Evolutionary conservation across 2,113 vertebrate species (phyloP), one percentile per base, ranked within the genome.

Genomic region (Gobio gobio): DNA sequence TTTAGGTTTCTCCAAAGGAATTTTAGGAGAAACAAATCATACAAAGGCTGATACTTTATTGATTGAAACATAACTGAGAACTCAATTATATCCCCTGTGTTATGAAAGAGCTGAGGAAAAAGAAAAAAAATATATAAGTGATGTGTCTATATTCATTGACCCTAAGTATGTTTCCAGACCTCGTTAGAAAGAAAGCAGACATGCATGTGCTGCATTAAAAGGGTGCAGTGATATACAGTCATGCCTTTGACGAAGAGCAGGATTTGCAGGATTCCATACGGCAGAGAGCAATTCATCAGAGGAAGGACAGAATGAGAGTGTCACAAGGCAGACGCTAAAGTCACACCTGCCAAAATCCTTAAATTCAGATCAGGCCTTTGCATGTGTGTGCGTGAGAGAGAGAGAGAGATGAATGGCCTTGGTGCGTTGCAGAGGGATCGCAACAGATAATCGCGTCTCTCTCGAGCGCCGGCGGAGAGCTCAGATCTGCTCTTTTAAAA

Each of bases 401-500:
- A 59, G 84, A 54, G 74, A 72, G 59, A 59, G 88, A 88, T 86
- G 93, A 92, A 92, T 92, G 91, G 86, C 89, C 89, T 93, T 85
- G 92, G 88, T 89, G 93, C 90, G 90, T 92, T 86, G 80, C 87
- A 90, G 90, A 89, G 89, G 93, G 92, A 94, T 94, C 92, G 92
- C 87, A 87, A 87, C 92, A 94, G 94, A 95, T 94, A 95, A 95
- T 94, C 93, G 85, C 90, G 88, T 89, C 89, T 84, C 89, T 91
- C 91, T 91, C 40, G 10, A 68, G 91, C 91, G 84, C 92, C 59
- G 84, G 89, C 18, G 77, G 82, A 89, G 89, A 88, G 86, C 93
- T 93, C 89, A 76, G 93, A 94, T 94, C 93, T 89, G 92, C 90
- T 94, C 94, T 93, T 93, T 83, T 94, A 93, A 94, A 95, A 94